These are phyloP conservation scores for Oreochromis mossambicus DNA, from an alignment of 2,797 vertebrate species.

Conservation along the genomic window DNA sequence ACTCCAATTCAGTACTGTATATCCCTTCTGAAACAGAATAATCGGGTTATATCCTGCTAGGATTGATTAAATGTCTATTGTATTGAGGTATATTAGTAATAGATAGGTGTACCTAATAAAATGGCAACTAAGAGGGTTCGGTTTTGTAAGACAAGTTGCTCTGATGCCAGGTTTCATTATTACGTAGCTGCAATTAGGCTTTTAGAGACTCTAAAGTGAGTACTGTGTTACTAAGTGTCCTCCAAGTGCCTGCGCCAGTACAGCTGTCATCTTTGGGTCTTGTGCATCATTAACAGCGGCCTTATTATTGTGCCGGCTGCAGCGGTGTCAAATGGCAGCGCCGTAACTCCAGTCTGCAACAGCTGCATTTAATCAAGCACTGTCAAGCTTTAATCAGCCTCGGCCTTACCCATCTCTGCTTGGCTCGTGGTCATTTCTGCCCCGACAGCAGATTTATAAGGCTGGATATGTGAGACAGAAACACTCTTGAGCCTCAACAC, in stretches of 20 bases:
- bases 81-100: neutral
- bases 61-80: neutral
- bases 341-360: slow-evolving; percentile 35
- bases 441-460: slow-evolving; percentile 43
- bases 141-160: neutral
- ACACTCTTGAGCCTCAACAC: neutral
- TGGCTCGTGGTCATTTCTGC: slow-evolving; percentile 33
- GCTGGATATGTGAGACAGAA: slow-evolving; percentile 9
- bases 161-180: neutral
- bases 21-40: neutral
- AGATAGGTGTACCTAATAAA: neutral
- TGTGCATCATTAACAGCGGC: slow-evolving; percentile 26
- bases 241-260: neutral
- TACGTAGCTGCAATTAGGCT: neutral
- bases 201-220: neutral
- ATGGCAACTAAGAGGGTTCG: neutral
- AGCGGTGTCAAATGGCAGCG: slow-evolving; percentile 33
- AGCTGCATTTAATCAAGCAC: slow-evolving; percentile 65
- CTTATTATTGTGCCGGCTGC: slow-evolving; percentile 28
- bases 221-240: neutral
- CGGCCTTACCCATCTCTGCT: slow-evolving; percentile 50
- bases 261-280: slow-evolving; percentile 16
- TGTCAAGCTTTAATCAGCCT: slow-evolving; percentile 50
- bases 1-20: neutral
- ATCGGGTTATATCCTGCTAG: neutral